These are phyloP conservation scores for Ictalurus furcatus DNA, from an alignment of 2,113 vertebrate genomes.

Conservation along the genomic window DNA sequence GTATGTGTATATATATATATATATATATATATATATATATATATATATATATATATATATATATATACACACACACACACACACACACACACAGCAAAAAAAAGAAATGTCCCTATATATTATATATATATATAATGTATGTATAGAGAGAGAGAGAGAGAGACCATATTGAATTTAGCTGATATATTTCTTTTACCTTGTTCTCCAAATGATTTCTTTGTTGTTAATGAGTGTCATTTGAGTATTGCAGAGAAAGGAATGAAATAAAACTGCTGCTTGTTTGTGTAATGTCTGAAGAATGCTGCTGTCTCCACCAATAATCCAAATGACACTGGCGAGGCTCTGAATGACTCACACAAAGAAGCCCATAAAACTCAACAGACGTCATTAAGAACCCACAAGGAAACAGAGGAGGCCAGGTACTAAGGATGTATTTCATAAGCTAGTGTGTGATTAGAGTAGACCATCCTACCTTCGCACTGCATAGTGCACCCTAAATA, in stretches of 20 bases:
- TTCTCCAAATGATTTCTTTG: neutral
- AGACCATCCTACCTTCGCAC: too few species aligned
- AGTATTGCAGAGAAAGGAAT: neutral
- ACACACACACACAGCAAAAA: too few species aligned
- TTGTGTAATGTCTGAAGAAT: conserved; percentile 57
- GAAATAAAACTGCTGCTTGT: neutral
- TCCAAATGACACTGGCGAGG: conserved; percentile 23
- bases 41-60: too few species aligned
- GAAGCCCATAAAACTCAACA: neutral
- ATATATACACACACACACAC: too few species aligned
- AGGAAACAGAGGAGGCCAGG: conserved; percentile 60
- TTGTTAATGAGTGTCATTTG: neutral
- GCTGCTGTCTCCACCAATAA: conserved; percentile 19
- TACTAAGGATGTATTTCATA: conserved; percentile 23
- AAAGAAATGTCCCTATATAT: too few species aligned
- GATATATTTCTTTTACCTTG: neutral
- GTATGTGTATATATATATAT: too few species aligned
- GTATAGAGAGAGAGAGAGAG: too few species aligned
- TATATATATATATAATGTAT: too few species aligned
- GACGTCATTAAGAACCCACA: conserved; percentile 20
- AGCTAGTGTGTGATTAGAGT: neutral
- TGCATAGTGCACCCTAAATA: neutral
- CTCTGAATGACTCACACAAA: neutral
- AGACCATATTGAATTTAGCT: neutral
- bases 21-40: too few species aligned